Evolutionary conservation across 2,888 invertebrate genomes (phyloP).

Genomic region (Heliconius hortense): DNA sequence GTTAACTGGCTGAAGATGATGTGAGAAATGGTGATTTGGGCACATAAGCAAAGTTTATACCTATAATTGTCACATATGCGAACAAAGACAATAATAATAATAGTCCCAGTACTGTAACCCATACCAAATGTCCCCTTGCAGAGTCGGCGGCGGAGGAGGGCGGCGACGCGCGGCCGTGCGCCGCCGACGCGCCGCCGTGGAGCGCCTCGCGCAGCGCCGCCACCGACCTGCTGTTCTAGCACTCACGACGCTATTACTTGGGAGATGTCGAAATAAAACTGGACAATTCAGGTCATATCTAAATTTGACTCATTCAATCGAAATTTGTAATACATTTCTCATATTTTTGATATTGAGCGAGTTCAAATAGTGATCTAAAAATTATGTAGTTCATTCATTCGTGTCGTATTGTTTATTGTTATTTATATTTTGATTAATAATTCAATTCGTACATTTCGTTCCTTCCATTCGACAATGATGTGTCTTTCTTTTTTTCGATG

Average conservation of each 20-base stretch:
- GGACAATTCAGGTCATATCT: neutral
- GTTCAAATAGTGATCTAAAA: neutral
- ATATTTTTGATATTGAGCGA: neutral
- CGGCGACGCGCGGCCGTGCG: slow-evolving; percentile 61
- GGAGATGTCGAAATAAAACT: neutral
- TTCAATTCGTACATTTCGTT: neutral
- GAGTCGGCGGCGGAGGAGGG: slow-evolving; percentile 31
- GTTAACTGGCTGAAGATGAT: no score
- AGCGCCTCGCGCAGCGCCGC: slow-evolving; percentile 62
- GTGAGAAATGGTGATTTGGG: no score
- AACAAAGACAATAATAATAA: no score
- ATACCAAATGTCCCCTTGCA: neutral
- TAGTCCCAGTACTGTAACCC: no score
- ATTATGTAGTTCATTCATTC: neutral
- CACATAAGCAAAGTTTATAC: no score
- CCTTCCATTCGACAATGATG: neutral
- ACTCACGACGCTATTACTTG: no score
- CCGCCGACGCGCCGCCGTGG: slow-evolving; percentile 64
- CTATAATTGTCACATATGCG: no score
- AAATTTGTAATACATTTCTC: neutral
- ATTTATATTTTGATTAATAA: neutral
- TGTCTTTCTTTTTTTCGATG: no score
- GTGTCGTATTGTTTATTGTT: no score
- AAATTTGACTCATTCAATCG: neutral
- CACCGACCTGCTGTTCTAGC: slow-evolving; percentile 75